Evolutionary conservation across 2,113 vertebrate genomes (phyloP), one percentile per base, ranked within the genome.

Genomic region (Gobiocypris rarus): DNA sequence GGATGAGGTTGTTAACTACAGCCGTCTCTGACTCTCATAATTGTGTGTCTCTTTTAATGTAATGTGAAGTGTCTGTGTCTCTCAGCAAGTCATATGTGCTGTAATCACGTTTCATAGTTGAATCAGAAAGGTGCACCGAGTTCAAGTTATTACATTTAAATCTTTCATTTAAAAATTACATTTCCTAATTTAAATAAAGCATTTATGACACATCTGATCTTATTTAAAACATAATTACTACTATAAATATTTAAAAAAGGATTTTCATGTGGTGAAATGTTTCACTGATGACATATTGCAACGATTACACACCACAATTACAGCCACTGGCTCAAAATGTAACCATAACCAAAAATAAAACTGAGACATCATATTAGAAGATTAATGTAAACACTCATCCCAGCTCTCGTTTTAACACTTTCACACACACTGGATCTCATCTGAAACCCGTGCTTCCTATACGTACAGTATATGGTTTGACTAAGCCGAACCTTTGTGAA

Each of bases 31-130:
- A n/a, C 31, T 56, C 28, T 77, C 28, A 14, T 77, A 75, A 75
- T 75, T 75, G 73, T 28, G 75, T 4, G 50, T 77, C 52, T 77
- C 17, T 74, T 56, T 58, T 58, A 41, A 77, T 77, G 17, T 77
- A n/a, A 77, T 58, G 9, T 24, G 26, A 76, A 76, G 31, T 7
- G 19, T 56, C 50, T 75, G 48, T 17, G 24, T 50, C n/a, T 74
- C 24, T 69, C 65, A 69, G 31, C 11, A 22, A 9, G 65, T 22
- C 24, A 48, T 26, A 13, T 54, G 14, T 10, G 11, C 50, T 38
- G 26, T 38, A n/a, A 58, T 76, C 50, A 34, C 11, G 2, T 58
- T 76, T 76, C 17, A 58, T 56, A 50, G 19, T 52, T 52, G 24
- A 75, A 50, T 7, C 7, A 41, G 34, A 38, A n/a, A 19, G 11